A percentile compares a stretch with the other conserved stretches of the same genome.
phyloP scores from a whole-genome alignment of 2,888 invertebrate genomes.

The Tenthredo scrophulariae region DNA sequence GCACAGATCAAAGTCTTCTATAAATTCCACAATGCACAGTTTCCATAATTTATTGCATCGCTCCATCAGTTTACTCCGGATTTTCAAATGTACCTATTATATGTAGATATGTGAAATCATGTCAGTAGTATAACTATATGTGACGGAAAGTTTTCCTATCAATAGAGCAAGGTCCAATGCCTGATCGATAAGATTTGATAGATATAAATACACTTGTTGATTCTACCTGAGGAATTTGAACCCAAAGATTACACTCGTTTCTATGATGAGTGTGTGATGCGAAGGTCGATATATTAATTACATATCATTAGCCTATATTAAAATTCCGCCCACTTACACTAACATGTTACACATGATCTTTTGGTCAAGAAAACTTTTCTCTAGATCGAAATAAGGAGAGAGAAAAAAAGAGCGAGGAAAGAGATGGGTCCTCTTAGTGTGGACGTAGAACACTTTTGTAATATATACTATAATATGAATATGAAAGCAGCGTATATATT shows the following conservation, averaged over 20 bases:
- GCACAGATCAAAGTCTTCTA: neutral
- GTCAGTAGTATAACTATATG: no score
- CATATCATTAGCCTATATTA: neutral
- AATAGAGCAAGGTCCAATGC: neutral
- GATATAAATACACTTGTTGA: neutral
- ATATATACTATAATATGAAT: no score
- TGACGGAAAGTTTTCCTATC: constrained; percentile 6
- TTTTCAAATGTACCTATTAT: no score
- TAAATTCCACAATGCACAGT: neutral
- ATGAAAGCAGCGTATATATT: no score
- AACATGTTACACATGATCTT: neutral
- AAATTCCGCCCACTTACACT: neutral
- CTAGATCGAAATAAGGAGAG: no score
- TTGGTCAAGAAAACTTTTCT: neutral
- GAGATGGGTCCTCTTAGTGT: no score
- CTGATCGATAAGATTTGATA: neutral
- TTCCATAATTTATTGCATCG: neutral
- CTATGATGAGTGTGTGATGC: neutral
- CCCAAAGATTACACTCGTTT: neutral
- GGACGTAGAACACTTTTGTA: neutral
- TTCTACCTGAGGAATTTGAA: constrained; percentile 29
- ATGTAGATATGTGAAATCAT: neutral
- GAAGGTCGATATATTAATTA: neutral
- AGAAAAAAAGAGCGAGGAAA: no score
- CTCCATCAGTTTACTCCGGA: neutral